Evolutionary conservation across 2,888 invertebrate genomes (phyloP), one percentile per base, ranked within the genome.

Genomic region (Boloria selene): DNA sequence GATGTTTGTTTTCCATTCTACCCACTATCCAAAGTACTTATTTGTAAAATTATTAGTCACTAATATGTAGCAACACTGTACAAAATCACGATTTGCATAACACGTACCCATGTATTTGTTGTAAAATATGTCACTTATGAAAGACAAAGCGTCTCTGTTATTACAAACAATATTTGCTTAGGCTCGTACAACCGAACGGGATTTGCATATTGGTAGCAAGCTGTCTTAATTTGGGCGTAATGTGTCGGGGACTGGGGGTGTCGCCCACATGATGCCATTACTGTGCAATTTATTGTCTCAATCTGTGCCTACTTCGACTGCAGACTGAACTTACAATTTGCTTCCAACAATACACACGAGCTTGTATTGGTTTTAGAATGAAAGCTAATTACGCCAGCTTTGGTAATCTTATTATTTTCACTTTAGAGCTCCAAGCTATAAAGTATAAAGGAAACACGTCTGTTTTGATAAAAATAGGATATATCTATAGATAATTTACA

Each of bases 181-280:
- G 83, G 83, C 77, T 76, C 76, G 74, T 72, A 72, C 70, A 69
- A 71, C 75, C 77, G 74, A 71, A 73, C 71, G 65, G 71, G 77
- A 89, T 90, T 90, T 90, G 90, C 91, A 91, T 91, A 88, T 87
- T 86, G 84, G 86, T 80, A 80, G 81, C 86, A 86, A 86, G 86
- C 87, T 87, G 87, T 90, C 91, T 90, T 90, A 90, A 90, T 91
- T 90, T 88, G 74, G 77, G 71, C 79, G 82, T 88, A 88, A 88
- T 84, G 80, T 80, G 84, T 78, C 74, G 79, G 81, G 77, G 80
- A 75, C 79, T 76, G 71, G 70, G 72, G 59, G 76, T 75, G 80
- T 80, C 79, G 78, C 84, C 82, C 86, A 86, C 84, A 85, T 88
- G 87, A 82, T 80, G 83, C 80, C 74, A 72, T 84, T 81, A 80